Evolutionary conservation across 2,113 vertebrate species (phyloP).

Genomic region (Stictonetta naevosa): DNA sequence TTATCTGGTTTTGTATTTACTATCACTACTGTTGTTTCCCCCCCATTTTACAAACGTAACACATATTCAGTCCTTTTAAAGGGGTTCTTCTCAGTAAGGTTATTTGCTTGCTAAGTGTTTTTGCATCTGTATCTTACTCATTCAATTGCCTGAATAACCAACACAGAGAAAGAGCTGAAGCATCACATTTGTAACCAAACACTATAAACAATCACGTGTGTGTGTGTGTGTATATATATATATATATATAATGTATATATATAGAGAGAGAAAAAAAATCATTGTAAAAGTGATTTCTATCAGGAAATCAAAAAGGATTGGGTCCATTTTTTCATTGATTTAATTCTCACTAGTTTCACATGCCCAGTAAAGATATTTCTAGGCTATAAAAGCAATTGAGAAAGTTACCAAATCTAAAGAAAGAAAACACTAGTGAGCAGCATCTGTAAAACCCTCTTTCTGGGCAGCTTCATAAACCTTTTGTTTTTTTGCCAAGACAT

Average conservation of each 20-base stretch:
- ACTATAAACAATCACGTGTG: background rate
- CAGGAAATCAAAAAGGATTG: slow-evolving; percentile 2
- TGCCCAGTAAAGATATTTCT: slow-evolving; percentile 21
- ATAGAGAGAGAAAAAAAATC: background rate
- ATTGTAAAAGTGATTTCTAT: background rate
- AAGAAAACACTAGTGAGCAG: slow-evolving; percentile 35
- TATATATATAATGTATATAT: background rate
- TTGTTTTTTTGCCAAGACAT: slow-evolving; percentile 41
- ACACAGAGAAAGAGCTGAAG: background rate
- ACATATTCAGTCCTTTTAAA: background rate
- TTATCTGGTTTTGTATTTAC: slow-evolving; percentile 50
- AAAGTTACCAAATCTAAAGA: slow-evolving; percentile 26
- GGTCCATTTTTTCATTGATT: background rate
- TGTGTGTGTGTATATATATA: background rate
- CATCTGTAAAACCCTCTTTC: slow-evolving; percentile 46
- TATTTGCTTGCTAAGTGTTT: slow-evolving; percentile 27
- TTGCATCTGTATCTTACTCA: background rate
- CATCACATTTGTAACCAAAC: background rate
- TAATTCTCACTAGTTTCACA: slow-evolving; percentile 31
- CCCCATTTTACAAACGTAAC: background rate
- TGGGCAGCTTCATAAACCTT: slow-evolving; percentile 39
- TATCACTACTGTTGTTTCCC: slow-evolving; percentile 26
- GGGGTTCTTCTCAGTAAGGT: background rate
- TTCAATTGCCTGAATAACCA: background rate
- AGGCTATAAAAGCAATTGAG: slow-evolving; percentile 30